Conservation (phyloP, 2,113 vertebrate genomes). For the Arothron firmamentum region DNA sequence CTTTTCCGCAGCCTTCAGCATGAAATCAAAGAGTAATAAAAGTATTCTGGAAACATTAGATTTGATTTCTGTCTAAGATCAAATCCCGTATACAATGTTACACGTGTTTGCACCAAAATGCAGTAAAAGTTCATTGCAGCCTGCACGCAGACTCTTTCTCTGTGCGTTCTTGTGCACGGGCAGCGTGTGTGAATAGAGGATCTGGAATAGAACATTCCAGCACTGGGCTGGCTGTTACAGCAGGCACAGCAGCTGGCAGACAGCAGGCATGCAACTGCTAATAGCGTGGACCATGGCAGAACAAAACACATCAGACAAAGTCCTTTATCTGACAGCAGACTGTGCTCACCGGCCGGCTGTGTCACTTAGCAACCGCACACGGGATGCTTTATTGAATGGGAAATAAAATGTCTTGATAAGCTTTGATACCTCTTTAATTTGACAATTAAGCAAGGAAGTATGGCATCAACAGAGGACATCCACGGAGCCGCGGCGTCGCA, state of each 20-base stretch:
- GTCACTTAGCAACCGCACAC: neutral
- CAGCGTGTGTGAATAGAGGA: constrained; percentile 40
- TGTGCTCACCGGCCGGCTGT: neutral
- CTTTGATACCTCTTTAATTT: neutral
- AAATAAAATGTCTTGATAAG: neutral
- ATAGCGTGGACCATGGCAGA: constrained; percentile 37
- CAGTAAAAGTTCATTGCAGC: neutral
- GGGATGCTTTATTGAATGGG: neutral
- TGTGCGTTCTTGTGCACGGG: neutral
- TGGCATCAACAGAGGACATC: neutral
- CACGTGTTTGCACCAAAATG: neutral
- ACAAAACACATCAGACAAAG: constrained; percentile 43
- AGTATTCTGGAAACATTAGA: no score
- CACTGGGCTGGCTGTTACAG: constrained; percentile 49
- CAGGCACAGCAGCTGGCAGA: constrained; percentile 56
- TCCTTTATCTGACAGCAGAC: constrained; percentile 22
- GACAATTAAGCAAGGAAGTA: neutral
- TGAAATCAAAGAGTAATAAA: no score
- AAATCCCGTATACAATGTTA: no score
- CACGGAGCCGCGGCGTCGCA: neutral
- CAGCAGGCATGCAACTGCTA: constrained; percentile 57
- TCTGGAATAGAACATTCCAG: constrained; percentile 67
- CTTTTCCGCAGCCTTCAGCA: no score
- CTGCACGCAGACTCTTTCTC: neutral
- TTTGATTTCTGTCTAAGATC: no score